A percentile compares a stretch with the other conserved stretches of the same genome.
Conservation (phyloP, 2,797 vertebrate genomes). For the Eidolon dupreanum region DNA sequence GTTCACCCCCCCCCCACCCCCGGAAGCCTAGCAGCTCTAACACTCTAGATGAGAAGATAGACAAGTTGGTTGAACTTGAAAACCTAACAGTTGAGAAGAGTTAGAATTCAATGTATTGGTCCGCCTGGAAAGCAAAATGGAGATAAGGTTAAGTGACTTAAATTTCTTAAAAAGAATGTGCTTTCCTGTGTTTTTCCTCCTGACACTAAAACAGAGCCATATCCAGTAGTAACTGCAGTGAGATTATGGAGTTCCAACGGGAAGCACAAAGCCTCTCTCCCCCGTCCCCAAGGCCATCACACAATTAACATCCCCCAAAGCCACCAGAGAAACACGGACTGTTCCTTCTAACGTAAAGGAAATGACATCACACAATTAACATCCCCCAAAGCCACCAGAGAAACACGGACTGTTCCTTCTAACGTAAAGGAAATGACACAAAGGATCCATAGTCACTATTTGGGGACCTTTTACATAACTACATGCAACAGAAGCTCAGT, state of each 20-base stretch:
- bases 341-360: background rate
- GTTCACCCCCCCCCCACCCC: background rate
- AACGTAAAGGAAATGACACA: background rate
- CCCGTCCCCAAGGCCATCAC: background rate
- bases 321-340: background rate
- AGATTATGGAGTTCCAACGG: background rate
- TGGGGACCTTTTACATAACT: background rate
- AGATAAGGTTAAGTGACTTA: background rate
- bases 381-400: background rate
- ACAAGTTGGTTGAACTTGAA: background rate
- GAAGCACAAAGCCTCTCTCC: background rate
- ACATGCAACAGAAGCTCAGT: rapidly evolving
- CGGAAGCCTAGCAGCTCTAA: background rate
- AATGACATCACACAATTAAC: background rate
- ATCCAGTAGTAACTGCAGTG: background rate
- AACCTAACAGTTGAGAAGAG: background rate
- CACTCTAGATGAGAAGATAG: background rate
- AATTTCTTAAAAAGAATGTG: background rate
- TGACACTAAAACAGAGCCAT: background rate
- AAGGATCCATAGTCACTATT: background rate
- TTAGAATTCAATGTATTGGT: background rate
- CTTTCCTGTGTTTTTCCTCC: background rate
- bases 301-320: background rate
- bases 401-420: background rate
- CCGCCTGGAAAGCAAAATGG: background rate